phyloP scores from a whole-genome alignment of 1,140 invertebrate genomes.

The Bathynomus jamesi region DNA sequence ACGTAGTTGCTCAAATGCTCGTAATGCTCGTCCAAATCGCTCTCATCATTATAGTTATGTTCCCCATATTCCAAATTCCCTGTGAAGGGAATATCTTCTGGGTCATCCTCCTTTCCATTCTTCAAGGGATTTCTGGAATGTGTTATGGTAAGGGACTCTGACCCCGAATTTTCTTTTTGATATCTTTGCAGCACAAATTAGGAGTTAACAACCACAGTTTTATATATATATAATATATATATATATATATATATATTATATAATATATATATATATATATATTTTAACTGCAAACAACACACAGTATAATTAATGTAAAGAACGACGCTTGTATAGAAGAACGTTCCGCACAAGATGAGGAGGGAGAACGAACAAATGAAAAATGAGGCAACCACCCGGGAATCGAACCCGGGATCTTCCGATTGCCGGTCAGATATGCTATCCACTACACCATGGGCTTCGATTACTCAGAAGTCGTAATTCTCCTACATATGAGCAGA shows the following conservation, averaged over 20 bases:
- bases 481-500: no score
- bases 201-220: not conserved
- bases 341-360: no score
- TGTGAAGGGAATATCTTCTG: slow-evolving; percentile 65
- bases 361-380: no score
- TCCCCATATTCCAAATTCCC: slow-evolving; percentile 71
- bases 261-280: not conserved
- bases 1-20: slow-evolving; percentile 84
- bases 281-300: no score
- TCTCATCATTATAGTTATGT: slow-evolving; percentile 73
- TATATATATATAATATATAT: not conserved
- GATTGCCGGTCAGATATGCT: no score
- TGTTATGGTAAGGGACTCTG: slow-evolving; percentile 58
- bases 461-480: no score
- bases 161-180: not conserved
- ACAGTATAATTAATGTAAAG: no score
- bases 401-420: no score
- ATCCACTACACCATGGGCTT: no score
- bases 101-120: slow-evolving; percentile 65
- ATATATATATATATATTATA: not conserved
- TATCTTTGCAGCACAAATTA: no score
- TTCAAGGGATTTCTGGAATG: slow-evolving; percentile 82
- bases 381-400: no score
- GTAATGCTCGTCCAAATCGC: slow-evolving; percentile 87
- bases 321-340: no score